Conservation (phyloP, 64 coral and sea anemone species). For the Pocillopora verrucosa region DNA sequence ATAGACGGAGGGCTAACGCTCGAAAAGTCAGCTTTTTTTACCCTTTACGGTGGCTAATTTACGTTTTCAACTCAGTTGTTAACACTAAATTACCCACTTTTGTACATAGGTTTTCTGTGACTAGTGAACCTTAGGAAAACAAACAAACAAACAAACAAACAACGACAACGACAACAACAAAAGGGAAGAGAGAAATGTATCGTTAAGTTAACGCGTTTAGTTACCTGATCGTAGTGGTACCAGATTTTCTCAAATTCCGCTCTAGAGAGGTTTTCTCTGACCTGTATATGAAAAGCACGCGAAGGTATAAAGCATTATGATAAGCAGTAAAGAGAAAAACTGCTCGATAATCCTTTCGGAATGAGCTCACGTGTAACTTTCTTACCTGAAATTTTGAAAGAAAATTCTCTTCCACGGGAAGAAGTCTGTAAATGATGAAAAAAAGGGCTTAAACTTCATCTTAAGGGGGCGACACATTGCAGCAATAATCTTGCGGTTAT, state of each 20-base stretch:
- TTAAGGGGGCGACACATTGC: not conserved
- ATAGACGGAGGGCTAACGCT: too few relatives aligned
- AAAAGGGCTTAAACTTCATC: not conserved
- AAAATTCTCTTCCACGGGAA: slow-evolving; percentile 91
- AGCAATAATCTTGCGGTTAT: too few relatives aligned
- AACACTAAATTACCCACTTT: too few relatives aligned
- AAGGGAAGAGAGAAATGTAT: too few relatives aligned
- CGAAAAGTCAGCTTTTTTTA: too few relatives aligned
- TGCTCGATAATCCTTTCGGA: not conserved
- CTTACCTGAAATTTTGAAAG: slow-evolving; percentile 71
- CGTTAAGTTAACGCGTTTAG: not conserved
- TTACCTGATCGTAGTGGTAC: slow-evolving; percentile 85
- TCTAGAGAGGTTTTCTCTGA: slow-evolving; percentile 55
- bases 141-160: too few relatives aligned
- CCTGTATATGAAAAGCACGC: not conserved
- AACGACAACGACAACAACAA: too few relatives aligned
- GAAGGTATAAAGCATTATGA: not conserved
- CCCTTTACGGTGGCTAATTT: too few relatives aligned
- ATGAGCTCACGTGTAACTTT: not conserved
- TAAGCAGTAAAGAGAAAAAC: not conserved
- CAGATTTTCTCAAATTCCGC: slow-evolving; percentile 79
- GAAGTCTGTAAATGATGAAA: slow-evolving; percentile 37
- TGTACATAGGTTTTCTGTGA: too few relatives aligned
- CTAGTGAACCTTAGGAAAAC: too few relatives aligned
- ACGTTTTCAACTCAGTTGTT: too few relatives aligned